phyloP scores from a whole-genome alignment of 2,888 invertebrate species.

The Cyaniris semiargus region DNA sequence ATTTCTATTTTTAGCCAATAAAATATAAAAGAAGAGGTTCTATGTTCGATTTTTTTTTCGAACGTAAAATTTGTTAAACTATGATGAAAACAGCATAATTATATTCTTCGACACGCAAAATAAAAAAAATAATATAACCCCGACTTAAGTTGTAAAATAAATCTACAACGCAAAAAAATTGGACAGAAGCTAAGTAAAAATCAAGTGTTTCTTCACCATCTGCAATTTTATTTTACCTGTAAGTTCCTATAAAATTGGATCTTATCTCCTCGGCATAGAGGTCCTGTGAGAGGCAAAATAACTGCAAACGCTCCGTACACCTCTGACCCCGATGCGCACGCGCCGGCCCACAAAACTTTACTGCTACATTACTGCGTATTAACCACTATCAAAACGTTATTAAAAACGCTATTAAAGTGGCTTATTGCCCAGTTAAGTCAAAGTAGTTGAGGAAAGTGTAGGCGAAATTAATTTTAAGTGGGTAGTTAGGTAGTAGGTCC shows the following conservation, averaged over 20 bases:
- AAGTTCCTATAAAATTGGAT: background rate
- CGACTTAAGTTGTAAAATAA: background rate
- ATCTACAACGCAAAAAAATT: background rate
- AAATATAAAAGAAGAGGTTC: too few species aligned
- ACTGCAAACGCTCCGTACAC: background rate
- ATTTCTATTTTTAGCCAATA: too few species aligned
- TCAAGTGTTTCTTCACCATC: background rate
- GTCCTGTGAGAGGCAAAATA: background rate
- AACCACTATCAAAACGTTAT: slow-evolving; percentile 1
- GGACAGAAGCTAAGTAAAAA: background rate
- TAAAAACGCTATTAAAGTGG: background rate
- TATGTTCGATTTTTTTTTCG: too few species aligned
- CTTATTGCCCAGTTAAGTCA: background rate
- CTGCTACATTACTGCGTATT: background rate
- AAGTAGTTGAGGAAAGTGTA: background rate
- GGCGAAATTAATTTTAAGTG: background rate
- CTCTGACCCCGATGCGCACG: slow-evolving; percentile 1
- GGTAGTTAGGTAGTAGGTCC: too few species aligned
- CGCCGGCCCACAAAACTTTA: slow-evolving; percentile 17
- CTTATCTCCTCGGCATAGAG: background rate
- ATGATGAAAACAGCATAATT: too few species aligned
- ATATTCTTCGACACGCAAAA: too few species aligned
- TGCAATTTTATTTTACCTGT: background rate
- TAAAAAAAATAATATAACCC: background rate
- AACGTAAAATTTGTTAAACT: too few species aligned